These are phyloP conservation scores for Aphelinus certus DNA, from an alignment of 1,140 invertebrate species.

Conservation along the genomic window DNA sequence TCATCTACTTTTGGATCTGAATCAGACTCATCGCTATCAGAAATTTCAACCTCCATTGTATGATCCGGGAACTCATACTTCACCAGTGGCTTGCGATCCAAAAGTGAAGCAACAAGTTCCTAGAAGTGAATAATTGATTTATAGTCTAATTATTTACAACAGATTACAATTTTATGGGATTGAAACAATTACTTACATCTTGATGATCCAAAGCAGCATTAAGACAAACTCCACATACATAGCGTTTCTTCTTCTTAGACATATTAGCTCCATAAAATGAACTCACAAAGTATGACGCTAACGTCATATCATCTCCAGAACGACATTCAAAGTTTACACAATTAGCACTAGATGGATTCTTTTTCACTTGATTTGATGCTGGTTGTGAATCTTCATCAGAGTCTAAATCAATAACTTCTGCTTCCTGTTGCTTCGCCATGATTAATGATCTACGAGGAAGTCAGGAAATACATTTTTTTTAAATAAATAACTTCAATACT, in stretches of 20 bases:
- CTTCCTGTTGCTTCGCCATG: conserved; percentile 18
- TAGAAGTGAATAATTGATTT: conserved; percentile 43
- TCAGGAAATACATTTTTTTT: too few relatives aligned
- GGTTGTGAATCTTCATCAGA: conserved; percentile 56
- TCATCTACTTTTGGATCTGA: conserved; percentile 53
- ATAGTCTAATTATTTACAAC: too few relatives aligned
- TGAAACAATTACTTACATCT: conserved; percentile 54
- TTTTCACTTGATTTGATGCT: conserved; percentile 42
- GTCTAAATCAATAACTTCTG: conserved; percentile 59
- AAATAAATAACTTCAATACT: too few relatives aligned
- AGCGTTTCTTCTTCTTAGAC: conserved; percentile 61
- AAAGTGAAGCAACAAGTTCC: conserved; percentile 58
- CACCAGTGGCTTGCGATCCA: conserved; percentile 59
- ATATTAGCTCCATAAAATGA: conserved; percentile 65
- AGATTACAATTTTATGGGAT: too few relatives aligned
- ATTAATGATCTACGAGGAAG: background rate
- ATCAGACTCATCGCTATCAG: conserved; percentile 66
- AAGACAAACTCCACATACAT: conserved; percentile 66
- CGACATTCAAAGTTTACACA: conserved; percentile 68
- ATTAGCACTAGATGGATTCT: conserved; percentile 55
- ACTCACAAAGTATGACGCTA: conserved; percentile 66
- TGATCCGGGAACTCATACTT: conserved; percentile 66
- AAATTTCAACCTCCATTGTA: conserved; percentile 68
- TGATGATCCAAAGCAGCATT: conserved; percentile 60
- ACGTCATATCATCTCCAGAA: conserved; percentile 62